Base-by-base conservation (phyloP, 2,113 vertebrate species). In the Tinamus guttatus region DNA sequence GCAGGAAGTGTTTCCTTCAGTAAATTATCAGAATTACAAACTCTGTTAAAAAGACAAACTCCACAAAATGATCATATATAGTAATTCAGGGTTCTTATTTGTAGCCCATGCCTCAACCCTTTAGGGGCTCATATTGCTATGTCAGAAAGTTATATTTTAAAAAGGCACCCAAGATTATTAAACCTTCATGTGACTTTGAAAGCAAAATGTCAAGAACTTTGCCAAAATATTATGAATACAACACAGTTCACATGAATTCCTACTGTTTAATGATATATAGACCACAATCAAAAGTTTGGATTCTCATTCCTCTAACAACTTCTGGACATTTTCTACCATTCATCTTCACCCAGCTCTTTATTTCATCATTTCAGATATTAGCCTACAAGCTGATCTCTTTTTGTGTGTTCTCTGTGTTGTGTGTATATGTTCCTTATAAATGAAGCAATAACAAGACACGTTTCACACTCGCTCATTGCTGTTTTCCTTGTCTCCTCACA, bases 341-440 rank as follows among this genome's bases (percentile, higher is more conserved):
- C 18, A 43, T 45, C 13, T 71, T 67, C 30, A 87, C 3, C n/a
- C 14, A 3, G 12, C 3, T n/a, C 5, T 54, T 63, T 36, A 77
- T 83, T 71, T 28, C 20, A 32, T 5, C 43, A 13, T 49, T 74
- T 81, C n/a, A 81, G 18, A 49, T 67, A 85, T 83, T 65, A 74
- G 5, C 13, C n/a, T 67, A 25, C 5, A 34, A 76, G 82, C 54
- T 1, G 77, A 71, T 69, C 38, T 7, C 41, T 34, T 34, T 7
- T 8, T 52, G 17, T 84, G 64, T 0, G 0, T n/a, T n/a, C n/a
- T n/a, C n/a, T n/a, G n/a, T n/a, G n/a, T n/a, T n/a, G n/a, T n/a
- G 64, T 0, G 0, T n/a, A 4, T 4, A 6, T 3, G 1, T 41
- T 76, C 15, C 40, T 13, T 51, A 82, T 41, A 58, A 77, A 77